phyloP scores from a whole-genome alignment of 2,113 vertebrate species.

The Myrmecophaga tridactyla region DNA sequence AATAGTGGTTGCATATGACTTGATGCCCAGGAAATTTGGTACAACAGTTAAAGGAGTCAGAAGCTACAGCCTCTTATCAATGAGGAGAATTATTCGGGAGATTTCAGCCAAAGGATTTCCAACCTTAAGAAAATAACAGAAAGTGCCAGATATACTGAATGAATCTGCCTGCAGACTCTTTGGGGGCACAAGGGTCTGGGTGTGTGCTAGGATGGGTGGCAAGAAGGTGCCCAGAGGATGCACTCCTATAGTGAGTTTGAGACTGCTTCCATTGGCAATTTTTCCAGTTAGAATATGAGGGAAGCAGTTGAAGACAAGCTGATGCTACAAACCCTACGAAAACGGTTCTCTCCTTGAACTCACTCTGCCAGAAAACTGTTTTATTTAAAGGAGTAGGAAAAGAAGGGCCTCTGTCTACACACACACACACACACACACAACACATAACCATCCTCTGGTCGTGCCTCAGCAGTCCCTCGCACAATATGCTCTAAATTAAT shows the following conservation, averaged over 20 bases:
- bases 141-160: background rate
- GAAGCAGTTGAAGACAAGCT: background rate
- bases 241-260: rapidly evolving
- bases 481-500: slow-evolving; percentile 75
- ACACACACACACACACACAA: background rate
- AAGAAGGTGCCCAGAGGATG: background rate
- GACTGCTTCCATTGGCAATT: background rate
- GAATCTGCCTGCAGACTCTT: background rate
- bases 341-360: background rate
- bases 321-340: background rate
- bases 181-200: background rate
- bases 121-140: background rate
- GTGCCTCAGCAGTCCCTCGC: slow-evolving; percentile 50
- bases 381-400: background rate
- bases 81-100: background rate
- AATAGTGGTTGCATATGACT: rapidly evolving
- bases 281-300: background rate
- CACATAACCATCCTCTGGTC: background rate
- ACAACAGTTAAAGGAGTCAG: background rate
- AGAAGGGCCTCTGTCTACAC: background rate
- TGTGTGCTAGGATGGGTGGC: rapidly evolving
- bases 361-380: background rate
- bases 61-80: background rate
- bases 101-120: background rate
- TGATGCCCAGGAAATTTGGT: background rate